Evolutionary conservation across 2,888 invertebrate species (phyloP).

Genomic region (Acleris sparsana): DNA sequence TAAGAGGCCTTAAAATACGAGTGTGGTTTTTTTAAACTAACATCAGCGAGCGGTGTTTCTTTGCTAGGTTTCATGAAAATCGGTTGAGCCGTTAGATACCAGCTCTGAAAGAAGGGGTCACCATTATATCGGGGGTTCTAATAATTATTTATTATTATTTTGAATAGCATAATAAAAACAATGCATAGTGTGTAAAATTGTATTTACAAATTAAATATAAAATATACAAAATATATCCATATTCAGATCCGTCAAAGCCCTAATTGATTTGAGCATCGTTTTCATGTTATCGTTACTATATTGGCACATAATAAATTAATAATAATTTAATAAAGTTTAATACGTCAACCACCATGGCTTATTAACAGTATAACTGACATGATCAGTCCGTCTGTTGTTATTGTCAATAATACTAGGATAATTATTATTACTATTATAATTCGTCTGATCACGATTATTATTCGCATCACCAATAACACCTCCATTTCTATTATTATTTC

Average conservation of each 20-base stretch:
- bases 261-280: neutral
- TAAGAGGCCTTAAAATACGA: no score
- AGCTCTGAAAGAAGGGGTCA: no score
- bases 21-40: no score
- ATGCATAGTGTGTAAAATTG: neutral
- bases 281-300: neutral
- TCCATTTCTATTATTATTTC: slow-evolving; percentile 1
- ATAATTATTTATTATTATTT: no score
- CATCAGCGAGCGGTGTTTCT: no score
- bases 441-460: slow-evolving; percentile 15
- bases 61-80: no score
- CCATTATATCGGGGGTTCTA: no score
- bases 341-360: slow-evolving; percentile 26
- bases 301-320: neutral
- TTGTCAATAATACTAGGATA: slow-evolving; percentile 14
- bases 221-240: neutral
- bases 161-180: neutral
- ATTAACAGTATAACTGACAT: slow-evolving; percentile 19
- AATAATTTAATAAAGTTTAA: neutral
- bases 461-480: slow-evolving; percentile 7
- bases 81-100: no score
- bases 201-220: slow-evolving; percentile 17
- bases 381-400: slow-evolving; percentile 15
- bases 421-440: slow-evolving; percentile 20
- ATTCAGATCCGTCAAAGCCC: slow-evolving; percentile 3